Percentiles rank a stretch among this genome's conserved stretches.
phyloP scores from a whole-genome alignment of 2,113 vertebrate species.

The Micromys minutus region DNA sequence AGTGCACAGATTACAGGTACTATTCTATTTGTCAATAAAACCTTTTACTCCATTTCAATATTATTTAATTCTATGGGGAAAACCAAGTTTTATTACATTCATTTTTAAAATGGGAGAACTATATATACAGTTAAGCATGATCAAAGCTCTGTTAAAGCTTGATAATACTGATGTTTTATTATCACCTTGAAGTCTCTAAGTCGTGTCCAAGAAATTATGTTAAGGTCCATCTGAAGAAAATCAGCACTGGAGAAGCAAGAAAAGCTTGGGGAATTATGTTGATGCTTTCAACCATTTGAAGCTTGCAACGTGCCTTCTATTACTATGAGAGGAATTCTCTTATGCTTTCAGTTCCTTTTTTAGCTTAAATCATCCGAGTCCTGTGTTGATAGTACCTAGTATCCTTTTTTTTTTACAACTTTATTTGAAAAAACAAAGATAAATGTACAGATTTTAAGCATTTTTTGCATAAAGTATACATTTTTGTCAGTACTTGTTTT shows the following conservation, averaged over 20 bases:
- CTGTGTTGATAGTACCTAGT: too few relatives aligned
- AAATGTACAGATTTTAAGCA: too few relatives aligned
- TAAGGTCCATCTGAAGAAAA: slow-evolving; percentile 85
- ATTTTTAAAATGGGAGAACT: slow-evolving; percentile 83
- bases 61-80: slow-evolving; percentile 87
- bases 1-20: slow-evolving; percentile 70
- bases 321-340: background rate
- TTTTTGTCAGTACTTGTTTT: too few relatives aligned
- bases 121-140: slow-evolving; percentile 88
- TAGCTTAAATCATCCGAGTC: background rate
- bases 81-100: slow-evolving; percentile 86
- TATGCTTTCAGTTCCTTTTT: background rate
- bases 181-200: slow-evolving; percentile 87
- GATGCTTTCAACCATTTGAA: slow-evolving; percentile 46
- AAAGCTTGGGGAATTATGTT: slow-evolving; percentile 83
- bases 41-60: slow-evolving; percentile 87
- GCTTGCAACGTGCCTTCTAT: background rate
- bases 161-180: slow-evolving; percentile 88
- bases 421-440: too few relatives aligned
- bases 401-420: too few relatives aligned
- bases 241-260: slow-evolving; percentile 85
- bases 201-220: slow-evolving; percentile 84
- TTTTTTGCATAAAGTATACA: too few relatives aligned
- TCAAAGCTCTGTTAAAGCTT: slow-evolving; percentile 85
- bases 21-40: slow-evolving; percentile 84